Evolutionary conservation across 2,797 vertebrate species (phyloP), one percentile per base, ranked within the genome.

Genomic region (Tolypeutes matacus): DNA sequence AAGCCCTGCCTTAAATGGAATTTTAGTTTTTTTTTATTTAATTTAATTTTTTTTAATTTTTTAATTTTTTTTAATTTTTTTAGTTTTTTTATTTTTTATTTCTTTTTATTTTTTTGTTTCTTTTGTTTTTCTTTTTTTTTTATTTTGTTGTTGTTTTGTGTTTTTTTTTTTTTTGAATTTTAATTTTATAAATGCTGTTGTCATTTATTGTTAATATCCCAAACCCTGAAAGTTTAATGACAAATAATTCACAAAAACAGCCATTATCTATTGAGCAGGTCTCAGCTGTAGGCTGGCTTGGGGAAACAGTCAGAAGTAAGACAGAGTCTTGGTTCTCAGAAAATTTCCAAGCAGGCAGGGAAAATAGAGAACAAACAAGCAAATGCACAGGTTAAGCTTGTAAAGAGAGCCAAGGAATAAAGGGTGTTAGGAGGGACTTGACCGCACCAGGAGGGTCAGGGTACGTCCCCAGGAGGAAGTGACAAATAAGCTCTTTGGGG

Each of bases 351-450:
- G n/a, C 12, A 42, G 18, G 15, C 31, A 18, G 23, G 8, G 2
- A 73, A 60, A 9, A 25, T 8, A 80, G 21, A 51, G 7, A 34
- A 27, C 27, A 29, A 78, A 10, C 1, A 21, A 42, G 64, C 12
- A 15, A 36, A 13, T 23, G 0, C 8, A 18, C 7, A 2, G 8
- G 0, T 5, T 18, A 7, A 7, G 5, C 4, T n/a, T 23, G 10
- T 12, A 9, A 31, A 34, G 36, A 31, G 65, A 10, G 29, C 17
- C 67, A 39, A 20, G 53, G 15, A 56, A 56, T 56, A 20, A 56
- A 56, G 53, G 53, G 53, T 18, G 17, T 21, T 20, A 21, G 53
- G 53, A 56, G n/a, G 51, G 31, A 56, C 39, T 21, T 29, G 15
- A 27, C 7, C 60, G 81, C 42, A 3, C 0, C 18, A 39, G 11